Base-by-base conservation (phyloP, 2,888 invertebrate species). In the Rhorus exstirpatorius region DNA sequence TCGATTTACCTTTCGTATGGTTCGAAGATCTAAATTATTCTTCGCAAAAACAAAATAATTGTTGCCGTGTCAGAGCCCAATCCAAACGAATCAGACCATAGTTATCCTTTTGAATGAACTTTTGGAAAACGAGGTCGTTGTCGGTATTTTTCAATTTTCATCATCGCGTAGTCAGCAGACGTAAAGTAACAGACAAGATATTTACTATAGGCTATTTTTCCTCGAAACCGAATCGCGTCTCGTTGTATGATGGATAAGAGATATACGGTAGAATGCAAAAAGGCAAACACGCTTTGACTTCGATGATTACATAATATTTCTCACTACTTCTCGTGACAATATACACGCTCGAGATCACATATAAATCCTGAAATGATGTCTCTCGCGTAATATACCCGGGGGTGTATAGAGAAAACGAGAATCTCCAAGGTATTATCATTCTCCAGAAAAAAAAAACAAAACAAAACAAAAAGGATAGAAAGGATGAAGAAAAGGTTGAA, bases 91-190 rank as follows among this genome's bases (percentile, higher is more conserved):
- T n/a, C n/a, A n/a, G n/a, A n/a, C n/a, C n/a, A n/a, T n/a, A n/a
- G n/a, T n/a, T n/a, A n/a, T n/a, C n/a, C n/a, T n/a, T n/a, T n/a
- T n/a, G 53, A 41, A 60, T 60, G 77, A 49, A 44, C 55, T 41
- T 55, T 51, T 7, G 24, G 51, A 60, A 53, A 81, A 46, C 31
- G 58, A 72, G 53, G 53, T 72, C 72, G 53, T 67, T 31, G 67
- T 35, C 67, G 60, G 67, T 38, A 71, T 77, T 63, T 81, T 81
- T 72, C 77, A 72, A 77, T 77, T 81, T 77, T 35, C 77, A 72
- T 46, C 67, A 46, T 67, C 60, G n/a, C 49, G 35, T 17, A 67
- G 55, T n/a, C 65, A 51, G 31, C 72, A 60, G 72, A 60, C 38
- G 21, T 17, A 51, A 60, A 38, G 61, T n/a, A 41, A 19, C 63